These are phyloP conservation scores for Bombus vancouverensis DNA, from an alignment of 1,140 invertebrate species.

Conservation along the genomic window DNA sequence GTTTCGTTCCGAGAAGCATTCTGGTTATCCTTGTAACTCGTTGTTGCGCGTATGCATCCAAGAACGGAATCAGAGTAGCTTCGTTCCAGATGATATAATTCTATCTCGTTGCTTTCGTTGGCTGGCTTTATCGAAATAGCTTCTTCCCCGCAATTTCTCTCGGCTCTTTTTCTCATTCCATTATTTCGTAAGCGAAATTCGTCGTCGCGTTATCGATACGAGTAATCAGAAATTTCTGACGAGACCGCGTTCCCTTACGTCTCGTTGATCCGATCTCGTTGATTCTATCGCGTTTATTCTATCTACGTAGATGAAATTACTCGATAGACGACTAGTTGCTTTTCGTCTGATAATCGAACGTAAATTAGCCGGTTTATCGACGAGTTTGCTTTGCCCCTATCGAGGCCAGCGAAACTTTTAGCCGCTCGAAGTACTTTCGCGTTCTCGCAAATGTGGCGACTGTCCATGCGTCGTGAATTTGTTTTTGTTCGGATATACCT, in stretches of 20 bases:
- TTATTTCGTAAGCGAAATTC: not conserved
- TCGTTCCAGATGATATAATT: slow-evolving; percentile 32
- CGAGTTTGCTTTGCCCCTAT: not conserved
- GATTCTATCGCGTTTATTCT: no score
- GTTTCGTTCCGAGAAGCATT: slow-evolving; percentile 21
- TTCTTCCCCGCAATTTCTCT: not conserved
- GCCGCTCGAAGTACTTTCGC: not conserved
- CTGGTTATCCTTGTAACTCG: slow-evolving; percentile 4
- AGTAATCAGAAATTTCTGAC: not conserved
- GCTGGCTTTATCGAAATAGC: not conserved
- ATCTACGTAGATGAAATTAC: not conserved
- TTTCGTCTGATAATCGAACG: not conserved
- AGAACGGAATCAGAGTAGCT: slow-evolving; percentile 28
- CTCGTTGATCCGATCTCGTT: rapidly evolving
- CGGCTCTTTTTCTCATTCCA: no score
- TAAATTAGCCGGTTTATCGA: not conserved
- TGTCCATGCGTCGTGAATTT: not conserved
- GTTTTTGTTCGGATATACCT: not conserved
- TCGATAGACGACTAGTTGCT: not conserved
- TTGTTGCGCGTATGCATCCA: not conserved
- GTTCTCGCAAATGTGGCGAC: not conserved
- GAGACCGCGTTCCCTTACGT: not conserved
- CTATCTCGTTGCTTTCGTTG: slow-evolving; percentile 32
- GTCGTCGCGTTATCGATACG: not conserved
- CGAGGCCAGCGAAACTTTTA: not conserved